Base-by-base conservation (phyloP, 2,888 invertebrate genomes). In the Tuta absoluta region DNA sequence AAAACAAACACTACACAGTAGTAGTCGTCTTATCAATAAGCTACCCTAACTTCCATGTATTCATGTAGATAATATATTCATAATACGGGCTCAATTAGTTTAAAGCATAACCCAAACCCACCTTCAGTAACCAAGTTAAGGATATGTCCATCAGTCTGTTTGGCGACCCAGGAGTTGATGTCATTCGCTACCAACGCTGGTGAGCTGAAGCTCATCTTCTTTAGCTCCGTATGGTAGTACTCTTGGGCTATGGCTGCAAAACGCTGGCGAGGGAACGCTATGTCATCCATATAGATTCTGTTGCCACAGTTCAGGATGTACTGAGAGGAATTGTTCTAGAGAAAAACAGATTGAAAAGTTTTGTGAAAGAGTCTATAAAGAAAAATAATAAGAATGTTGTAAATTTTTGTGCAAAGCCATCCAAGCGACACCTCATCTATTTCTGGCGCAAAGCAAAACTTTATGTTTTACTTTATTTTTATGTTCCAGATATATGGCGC, bases 81-180 rank as follows among this genome's bases (percentile, higher is more conserved):
- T n/a, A n/a, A n/a, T n/a, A n/a, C 37, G 41, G 3, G 14, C 41
- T 41, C 14, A 41, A 3, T 1, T 3, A 41, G 7, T 45, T 45
- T 11, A 14, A n/a, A 41, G 41, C 33, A 33, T 33, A 7, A 33
- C 8, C 8, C 33, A 53, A 2, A 23, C 51, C 5, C 78, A 93
- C 95, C 94, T 74, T 93, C 89, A 11, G 87, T 86, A 7, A 96
- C 93, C 62, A 96, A 81, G 73, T 95, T 91, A 11, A 92, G 87
- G 38, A 98, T 95, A 72, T 94, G 94, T 12, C 95, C 95, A 10
- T 94, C 90, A 0, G 98, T 98, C 12, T 95, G 86, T 65, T 94
- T 93, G 33, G 93, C 92, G 1, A 97, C 95, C 97, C 98, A 98
- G 0, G 86, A 75, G 76, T 98, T 98, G 66, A 98, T 96, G 10